Evolutionary conservation across 2,797 vertebrate species (phyloP).

Genomic region (Numenius phaeopus): DNA sequence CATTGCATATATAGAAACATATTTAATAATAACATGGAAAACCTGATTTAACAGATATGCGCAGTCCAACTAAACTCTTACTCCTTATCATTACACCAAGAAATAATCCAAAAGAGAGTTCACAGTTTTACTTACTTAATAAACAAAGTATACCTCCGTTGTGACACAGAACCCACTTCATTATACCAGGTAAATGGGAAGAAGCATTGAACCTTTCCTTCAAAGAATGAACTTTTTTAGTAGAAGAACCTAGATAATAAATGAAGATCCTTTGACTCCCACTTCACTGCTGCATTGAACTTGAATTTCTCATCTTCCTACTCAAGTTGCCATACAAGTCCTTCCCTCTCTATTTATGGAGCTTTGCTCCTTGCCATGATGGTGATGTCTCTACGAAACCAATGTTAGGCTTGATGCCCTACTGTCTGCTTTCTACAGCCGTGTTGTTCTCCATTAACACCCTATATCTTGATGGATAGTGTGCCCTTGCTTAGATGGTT

Average conservation of each 20-base stretch:
- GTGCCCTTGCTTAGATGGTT: background rate
- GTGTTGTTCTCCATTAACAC: background rate
- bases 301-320: background rate
- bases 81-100: background rate
- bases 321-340: background rate
- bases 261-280: background rate
- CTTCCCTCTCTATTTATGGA: background rate
- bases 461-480: accelerated
- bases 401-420: background rate
- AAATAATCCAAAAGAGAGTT: background rate
- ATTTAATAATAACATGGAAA: background rate
- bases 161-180: background rate
- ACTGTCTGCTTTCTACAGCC: background rate
- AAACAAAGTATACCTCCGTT: background rate
- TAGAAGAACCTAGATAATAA: background rate
- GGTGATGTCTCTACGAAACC: background rate
- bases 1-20: background rate
- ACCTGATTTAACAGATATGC: background rate
- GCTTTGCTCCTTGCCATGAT: background rate
- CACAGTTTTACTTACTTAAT: background rate
- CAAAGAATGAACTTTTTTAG: background rate
- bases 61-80: background rate
- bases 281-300: background rate
- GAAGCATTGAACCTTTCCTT: background rate
- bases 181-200: background rate